Base-by-base conservation (phyloP, 2,797 vertebrate genomes). In the Sciurus vulgaris region DNA sequence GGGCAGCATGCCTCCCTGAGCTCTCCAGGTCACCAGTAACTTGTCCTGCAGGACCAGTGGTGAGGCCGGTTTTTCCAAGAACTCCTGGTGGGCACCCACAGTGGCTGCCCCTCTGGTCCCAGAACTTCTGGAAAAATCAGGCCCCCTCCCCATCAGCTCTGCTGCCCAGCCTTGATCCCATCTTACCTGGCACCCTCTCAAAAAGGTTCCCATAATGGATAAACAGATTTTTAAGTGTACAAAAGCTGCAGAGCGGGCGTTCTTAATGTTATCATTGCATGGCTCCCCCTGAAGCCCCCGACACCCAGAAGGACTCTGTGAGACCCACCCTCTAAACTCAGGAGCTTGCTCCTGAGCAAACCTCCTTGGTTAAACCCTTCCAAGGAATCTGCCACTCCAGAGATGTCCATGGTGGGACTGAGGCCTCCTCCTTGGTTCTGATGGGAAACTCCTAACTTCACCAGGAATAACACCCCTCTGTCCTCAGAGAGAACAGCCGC, bases 121-220 rank as follows among this genome's bases (percentile, higher is more conserved):
- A 72, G 47, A 49, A 11, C n/a, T 5, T 30, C 49, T 14, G 9
- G 24, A 9, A 33, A 33, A 77, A 15, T 8, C 20, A 17, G 44
- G 22, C 3, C 44, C 35, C 17, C 44, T 38, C 4, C 1, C 56
- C 56, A 9, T 26, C 28, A 2, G 30, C 17, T 7, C 20, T 76
- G 28, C 49, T 6, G 6, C 22, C 7, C 33, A 13, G 44, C 2
- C 3, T 61, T 7, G 2, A 3, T 14, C 3, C 44, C 26, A 22
- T 35, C 69, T 67, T 30, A 76, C 15, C 83, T 14, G 20, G 38
- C 44, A 74, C 20, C 18, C 0, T 67, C 63, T 49, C 14, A 26
- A 28, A 35, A 54, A 13, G 3, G 7, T 9, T 69, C 51, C 35
- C 17, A 3, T 1, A 15, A 7, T 7, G 1, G 15, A 3, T 12